A percentile compares a stretch with the other conserved stretches of the same genome.
phyloP scores from a whole-genome alignment of 2,888 invertebrate species.

The Lasioglossum marginatum region DNA sequence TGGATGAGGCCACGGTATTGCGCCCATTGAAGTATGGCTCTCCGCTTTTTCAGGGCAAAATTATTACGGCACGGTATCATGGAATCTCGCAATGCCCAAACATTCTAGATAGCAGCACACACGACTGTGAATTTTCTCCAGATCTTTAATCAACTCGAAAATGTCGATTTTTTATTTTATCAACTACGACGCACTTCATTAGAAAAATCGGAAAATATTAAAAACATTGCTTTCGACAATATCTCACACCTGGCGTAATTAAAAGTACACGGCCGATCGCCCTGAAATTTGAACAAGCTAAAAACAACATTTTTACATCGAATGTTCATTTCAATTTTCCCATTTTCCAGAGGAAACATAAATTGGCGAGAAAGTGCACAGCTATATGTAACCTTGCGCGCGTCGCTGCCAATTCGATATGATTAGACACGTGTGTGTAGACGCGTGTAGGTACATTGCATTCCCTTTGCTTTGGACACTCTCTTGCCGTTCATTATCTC shows the following conservation, averaged over 20 bases:
- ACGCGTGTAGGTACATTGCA: neutral
- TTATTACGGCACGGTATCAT: neutral
- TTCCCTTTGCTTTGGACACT: conserved; percentile 4
- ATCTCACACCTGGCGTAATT: no score
- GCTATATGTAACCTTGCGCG: neutral
- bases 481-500: conserved; percentile 3
- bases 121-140: neutral
- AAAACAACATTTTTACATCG: no score
- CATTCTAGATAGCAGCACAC: neutral
- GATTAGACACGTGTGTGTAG: neutral
- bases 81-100: neutral
- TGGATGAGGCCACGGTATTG: neutral
- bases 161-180: neutral
- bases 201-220: no score
- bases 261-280: no score
- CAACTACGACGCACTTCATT: no score
- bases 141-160: neutral
- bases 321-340: no score
- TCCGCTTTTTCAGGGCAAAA: neutral
- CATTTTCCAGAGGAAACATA: no score
- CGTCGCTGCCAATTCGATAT: neutral
- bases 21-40: neutral
- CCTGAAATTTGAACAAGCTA: no score
- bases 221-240: no score
- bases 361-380: neutral